A percentile compares a stretch with the other conserved stretches of the same genome.
Evolutionary conservation across 2,888 invertebrate genomes (phyloP).

Genomic region (Chesias legatella): DNA sequence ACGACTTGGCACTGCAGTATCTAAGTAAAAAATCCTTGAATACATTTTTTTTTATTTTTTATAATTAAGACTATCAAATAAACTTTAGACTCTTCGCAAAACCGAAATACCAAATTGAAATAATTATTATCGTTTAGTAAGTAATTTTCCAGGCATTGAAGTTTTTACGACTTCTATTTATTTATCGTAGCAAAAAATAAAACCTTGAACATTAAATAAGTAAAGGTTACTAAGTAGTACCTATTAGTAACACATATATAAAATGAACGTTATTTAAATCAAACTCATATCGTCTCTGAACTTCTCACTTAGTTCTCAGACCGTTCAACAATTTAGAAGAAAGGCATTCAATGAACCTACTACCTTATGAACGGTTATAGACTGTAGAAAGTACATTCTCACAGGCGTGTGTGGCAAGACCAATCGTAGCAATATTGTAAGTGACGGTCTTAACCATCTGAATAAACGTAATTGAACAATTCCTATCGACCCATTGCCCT

Average conservation of each 20-base stretch:
- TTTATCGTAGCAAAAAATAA: constrained; percentile 7
- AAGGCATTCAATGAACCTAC: constrained; percentile 21
- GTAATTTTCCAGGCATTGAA: too few species aligned
- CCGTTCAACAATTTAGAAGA: constrained; percentile 21
- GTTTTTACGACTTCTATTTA: too few species aligned
- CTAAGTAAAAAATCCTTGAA: too few species aligned
- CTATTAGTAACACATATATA: too few species aligned
- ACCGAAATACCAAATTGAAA: too few species aligned
- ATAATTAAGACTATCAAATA: background rate
- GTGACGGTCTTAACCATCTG: constrained; percentile 74
- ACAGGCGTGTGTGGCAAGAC: constrained; percentile 54
- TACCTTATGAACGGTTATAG: constrained; percentile 27
- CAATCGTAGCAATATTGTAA: constrained; percentile 61
- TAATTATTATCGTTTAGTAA: background rate
- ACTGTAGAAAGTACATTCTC: constrained; percentile 28
- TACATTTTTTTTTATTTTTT: too few species aligned
- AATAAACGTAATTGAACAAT: constrained; percentile 76
- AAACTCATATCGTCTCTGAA: background rate
- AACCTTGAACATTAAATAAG: constrained; percentile 10
- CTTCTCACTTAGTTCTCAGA: constrained; percentile 18
- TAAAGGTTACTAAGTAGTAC: constrained; percentile 9
- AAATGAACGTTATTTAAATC: too few species aligned
- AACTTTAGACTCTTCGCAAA: background rate
- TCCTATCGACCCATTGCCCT: constrained; percentile 74
- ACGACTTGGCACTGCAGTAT: background rate